Percentiles rank a stretch among this genome's conserved stretches.
Conservation (phyloP, 2,888 invertebrate genomes). For the Pristionchus japonicus region DNA sequence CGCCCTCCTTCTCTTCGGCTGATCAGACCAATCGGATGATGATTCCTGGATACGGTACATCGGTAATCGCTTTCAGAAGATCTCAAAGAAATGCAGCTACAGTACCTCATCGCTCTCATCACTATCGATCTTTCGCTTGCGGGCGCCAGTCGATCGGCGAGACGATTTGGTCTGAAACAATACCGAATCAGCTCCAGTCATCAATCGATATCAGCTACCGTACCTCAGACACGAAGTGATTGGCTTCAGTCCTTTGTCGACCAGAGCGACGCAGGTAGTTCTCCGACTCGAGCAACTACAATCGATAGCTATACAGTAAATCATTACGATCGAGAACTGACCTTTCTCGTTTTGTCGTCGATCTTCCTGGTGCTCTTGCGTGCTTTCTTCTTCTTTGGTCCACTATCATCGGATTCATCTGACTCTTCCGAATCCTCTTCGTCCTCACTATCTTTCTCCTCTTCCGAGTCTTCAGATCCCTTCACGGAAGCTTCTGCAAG, state of each 20-base stretch:
- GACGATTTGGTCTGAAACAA: background rate
- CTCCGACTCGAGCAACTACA: slow-evolving; percentile 61
- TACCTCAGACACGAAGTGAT: slow-evolving; percentile 1
- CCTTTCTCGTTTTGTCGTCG: slow-evolving; percentile 57
- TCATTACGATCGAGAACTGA: slow-evolving; percentile 10
- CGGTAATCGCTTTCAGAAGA: background rate
- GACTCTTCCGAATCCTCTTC: slow-evolving; percentile 53
- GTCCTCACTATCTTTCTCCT: slow-evolving; percentile 50
- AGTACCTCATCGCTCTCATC: slow-evolving; percentile 41
- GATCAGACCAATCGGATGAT: slow-evolving; percentile 28
- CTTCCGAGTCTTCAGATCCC: slow-evolving; percentile 36
- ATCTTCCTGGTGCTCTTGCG: slow-evolving; percentile 48
- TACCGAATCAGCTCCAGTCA: background rate
- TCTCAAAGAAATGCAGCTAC: background rate
- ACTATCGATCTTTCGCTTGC: slow-evolving; percentile 13
- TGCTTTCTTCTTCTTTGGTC: slow-evolving; percentile 47
- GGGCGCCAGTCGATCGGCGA: background rate
- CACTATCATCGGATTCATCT: slow-evolving; percentile 46
- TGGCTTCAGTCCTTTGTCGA: slow-evolving; percentile 49
- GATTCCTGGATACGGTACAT: background rate
- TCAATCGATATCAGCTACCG: background rate
- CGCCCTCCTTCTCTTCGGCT: slow-evolving; percentile 16
- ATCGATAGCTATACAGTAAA: background rate
- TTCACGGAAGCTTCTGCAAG: slow-evolving; percentile 16
- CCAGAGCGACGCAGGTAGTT: slow-evolving; percentile 62